Evolutionary conservation across 1,140 invertebrate species (phyloP).

Genomic region (Batillaria attramentaria): DNA sequence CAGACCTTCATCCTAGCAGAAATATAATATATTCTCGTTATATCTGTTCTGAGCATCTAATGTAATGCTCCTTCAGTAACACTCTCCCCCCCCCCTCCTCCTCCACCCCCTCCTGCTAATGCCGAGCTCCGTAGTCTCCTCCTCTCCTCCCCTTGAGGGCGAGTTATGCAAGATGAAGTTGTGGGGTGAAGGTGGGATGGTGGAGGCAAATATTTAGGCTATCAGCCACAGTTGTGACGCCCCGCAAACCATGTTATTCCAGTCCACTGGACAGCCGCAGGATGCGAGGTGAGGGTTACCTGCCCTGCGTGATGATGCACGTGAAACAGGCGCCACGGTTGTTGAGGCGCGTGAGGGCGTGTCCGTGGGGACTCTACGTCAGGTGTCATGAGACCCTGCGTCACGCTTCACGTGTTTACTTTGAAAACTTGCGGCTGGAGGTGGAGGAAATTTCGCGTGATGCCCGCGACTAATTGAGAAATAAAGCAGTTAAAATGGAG

Average conservation of each 20-base stretch:
- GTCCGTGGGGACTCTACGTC: too few relatives aligned
- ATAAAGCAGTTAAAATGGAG: too few relatives aligned
- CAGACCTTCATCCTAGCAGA: too few relatives aligned
- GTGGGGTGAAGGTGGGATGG: not conserved
- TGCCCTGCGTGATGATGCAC: not conserved
- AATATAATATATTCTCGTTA: too few relatives aligned
- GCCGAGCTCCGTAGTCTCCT: not conserved
- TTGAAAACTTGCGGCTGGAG: too few relatives aligned
- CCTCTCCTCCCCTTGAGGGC: not conserved
- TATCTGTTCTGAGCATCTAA: too few relatives aligned
- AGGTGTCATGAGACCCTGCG: not conserved
- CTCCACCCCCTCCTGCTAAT: not conserved
- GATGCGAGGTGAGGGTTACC: not conserved
- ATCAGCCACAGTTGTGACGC: not conserved
- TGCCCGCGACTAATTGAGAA: too few relatives aligned
- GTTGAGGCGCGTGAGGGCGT: not conserved
- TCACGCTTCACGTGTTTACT: too few relatives aligned
- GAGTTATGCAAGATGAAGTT: not conserved
- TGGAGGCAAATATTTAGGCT: slow-evolving; percentile 2
- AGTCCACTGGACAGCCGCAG: slow-evolving; percentile 1
- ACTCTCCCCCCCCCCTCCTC: not conserved
- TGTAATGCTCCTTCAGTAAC: too few relatives aligned
- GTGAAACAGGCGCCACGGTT: not conserved
- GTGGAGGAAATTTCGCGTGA: too few relatives aligned
- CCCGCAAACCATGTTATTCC: slow-evolving; percentile 1